Evolutionary conservation across 1,140 invertebrate species (phyloP), one percentile per base, ranked within the genome.

Genomic region (Caenorhabditis inopinata): DNA sequence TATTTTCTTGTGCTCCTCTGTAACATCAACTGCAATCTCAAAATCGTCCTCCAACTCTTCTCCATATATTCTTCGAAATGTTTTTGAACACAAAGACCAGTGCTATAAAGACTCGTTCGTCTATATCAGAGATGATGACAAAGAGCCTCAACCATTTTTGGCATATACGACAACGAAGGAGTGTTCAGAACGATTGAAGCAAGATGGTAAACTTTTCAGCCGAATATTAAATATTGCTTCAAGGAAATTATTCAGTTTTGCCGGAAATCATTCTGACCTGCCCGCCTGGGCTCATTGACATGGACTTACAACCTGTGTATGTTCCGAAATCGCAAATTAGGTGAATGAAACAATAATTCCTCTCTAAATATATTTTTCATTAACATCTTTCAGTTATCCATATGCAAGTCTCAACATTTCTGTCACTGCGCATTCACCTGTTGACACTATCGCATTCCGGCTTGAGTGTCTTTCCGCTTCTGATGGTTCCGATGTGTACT

Each of bases 381-480:
- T n/a, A n/a, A n/a, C n/a, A 7, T 42, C 18, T 79, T 83, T 80
- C 47, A 86, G 85, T n/a, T 76, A 78, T 29, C 86, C 85, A n/a
- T 78, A 85, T 76, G 83, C 84, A 2, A 51, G 79, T 16, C 75
- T 86, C 12, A 87, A 87, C 76, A 53, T 86, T 9, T 80, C 83
- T 2, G 42, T 85, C 12, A 83, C 32, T 1, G 81, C 77, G 9
- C 76, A 83, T 53, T 45, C 62, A n/a, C 14, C 27, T 73, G 42
- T 82, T 21, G 32, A 48, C 3, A 23, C 76, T 48, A 23, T 87
- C 38, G 81, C 80, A 29, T 29, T 86, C 14, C 84, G 82, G 38
- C 82, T 87, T 27, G 47, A 81, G 42, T 87, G 86, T 49, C 25
- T 87, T 18, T 68, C 85, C 45, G 82, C 86, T 14, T 79, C 87